Evolutionary conservation across 2,888 invertebrate species (phyloP), one percentile per base, ranked within the genome.

Genomic region (Ophion obscuratus): DNA sequence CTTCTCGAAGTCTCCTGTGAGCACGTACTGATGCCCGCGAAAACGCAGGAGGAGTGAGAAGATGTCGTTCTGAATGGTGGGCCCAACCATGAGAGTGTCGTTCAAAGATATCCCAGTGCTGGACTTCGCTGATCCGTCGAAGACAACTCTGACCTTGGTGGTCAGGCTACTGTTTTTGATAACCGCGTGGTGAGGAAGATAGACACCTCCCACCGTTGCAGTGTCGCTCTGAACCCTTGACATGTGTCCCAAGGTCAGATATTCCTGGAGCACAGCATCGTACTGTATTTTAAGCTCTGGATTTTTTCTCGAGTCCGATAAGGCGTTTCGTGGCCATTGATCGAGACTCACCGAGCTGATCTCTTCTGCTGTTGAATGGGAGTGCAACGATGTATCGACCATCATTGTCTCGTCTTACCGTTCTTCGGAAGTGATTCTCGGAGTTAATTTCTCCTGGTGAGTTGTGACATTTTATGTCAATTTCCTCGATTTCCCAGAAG

Each of bases 1-100:
- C 81, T 92, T 91, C 2, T 87, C 89, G 36, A 93, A 88, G 71
- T 93, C 92, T 1, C 89, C 91, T 2, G 88, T 89, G 2, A 92
- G 20, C 0, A 90, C 90, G 17, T 89, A 88, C 0, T 14, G n/a
- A 53, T 90, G 80, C 2, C 74, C 67, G 0, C 91, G 81, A 66
- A 91, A 91, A 6, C 89, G 67, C 1, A 90, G 9, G 0, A 93
- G 20, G 0, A 90, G 68, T 0, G 87, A 44, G 10, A 90, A 76
- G 0, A 91, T 44, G 14, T 90, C 88, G 0, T 88, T 87, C 47
- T 92, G 90, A 6, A 91, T 77, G 0, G 86, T 87, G 0, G 91
- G 90, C 0, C 91, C 92, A 0, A 89, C 87, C 40, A 83, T 57
- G 10, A 91, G 77, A 0, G 81, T 64, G 1, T 91, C 90, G 71